Base-by-base conservation (phyloP, 2,797 vertebrate genomes). In the Ctenopoma kingsleyae region DNA sequence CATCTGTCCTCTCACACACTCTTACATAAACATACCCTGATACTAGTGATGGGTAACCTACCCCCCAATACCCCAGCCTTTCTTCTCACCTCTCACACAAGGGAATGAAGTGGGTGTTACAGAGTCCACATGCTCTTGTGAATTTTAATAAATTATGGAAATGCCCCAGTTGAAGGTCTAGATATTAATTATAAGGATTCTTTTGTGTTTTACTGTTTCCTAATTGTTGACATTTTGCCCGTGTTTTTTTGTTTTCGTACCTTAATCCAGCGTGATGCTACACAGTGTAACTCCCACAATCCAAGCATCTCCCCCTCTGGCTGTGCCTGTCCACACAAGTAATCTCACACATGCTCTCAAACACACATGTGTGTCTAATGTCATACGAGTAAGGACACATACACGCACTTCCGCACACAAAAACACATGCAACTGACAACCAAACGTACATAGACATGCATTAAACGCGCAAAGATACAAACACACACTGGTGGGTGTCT, bases 131-230 rank as follows among this genome's bases (percentile, higher is more conserved):
- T 50, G 44, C 60, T 79, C 79, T 49, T 76, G 92, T 65, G 93
- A 96, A 91, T 95, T 93, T 92, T 95, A 95, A 96, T 96, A 96
- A 96, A 97, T 97, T 96, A 98, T 97, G 96, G 90, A 96, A 96
- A 97, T 95, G 83, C 10, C 0, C 44, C 5, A 89, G 25, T 84
- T 82, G 68, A 95, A 92, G 92, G 75, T 87, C 88, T 93, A 90
- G 43, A 73, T 76, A 82, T 84, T 80, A 83, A 83, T 82, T 68
- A 57, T 41, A 58, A 68, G 3, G 57, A 40, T 63, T 80, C 79
- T 38, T 52, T 38, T 27, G 22, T 66, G 22, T 87, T 93, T 93
- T 35, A 19, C 7, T 52, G 43, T 63, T 47, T 43, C 50, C 20
- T 48, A 4, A 52, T 20, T 41, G 52, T 63, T 36, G 73, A 59